Base-by-base conservation (phyloP, 2,797 vertebrate species). In the Ctenopoma multispine region DNA sequence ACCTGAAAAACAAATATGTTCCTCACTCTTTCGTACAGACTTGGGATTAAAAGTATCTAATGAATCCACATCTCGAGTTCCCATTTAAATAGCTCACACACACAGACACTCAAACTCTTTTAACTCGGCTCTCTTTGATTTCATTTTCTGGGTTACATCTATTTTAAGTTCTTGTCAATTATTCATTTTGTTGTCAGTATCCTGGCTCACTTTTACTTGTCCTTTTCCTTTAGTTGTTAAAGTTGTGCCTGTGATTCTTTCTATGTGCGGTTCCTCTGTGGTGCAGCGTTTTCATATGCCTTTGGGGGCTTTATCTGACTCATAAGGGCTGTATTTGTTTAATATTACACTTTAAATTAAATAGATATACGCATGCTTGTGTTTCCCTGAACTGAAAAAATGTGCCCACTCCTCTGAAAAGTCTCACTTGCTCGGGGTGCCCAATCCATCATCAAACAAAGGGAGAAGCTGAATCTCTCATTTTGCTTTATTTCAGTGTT, bases 121-220 rank as follows among this genome's bases (percentile, higher is more conserved):
- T 41, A 65, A 48, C 15, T 65, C 54, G 15, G 18, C 51, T 69
- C 67, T 69, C 81, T 89, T 87, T 89, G 85, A 86, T 87, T 77
- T 85, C 57, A 79, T 70, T 83, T 84, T 90, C 79, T 90, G 64
- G 80, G 81, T 84, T 87, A 70, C 27, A 36, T 77, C 87, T 87
- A 86, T 92, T 92, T 91, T 81, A 82, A 70, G 84, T 84, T 81
- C 78, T 84, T 82, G 73, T 87, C 81, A 87, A 84, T 88, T 90
- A 86, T 89, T 80, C 75, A 80, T 83, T 83, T 86, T 86, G 79
- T 83, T 85, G 84, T 80, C 75, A 53, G 79, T 63, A 64, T 86
- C 76, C 66, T 79, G 79, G 63, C 67, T 86, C 69, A 59, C 49
- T 74, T 60, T 41, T 49, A 57, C 59, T 69, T 68, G 59, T 66